These are phyloP conservation scores for Penaeus indicus DNA, from an alignment of 1,140 invertebrate genomes.

Conservation along the genomic window DNA sequence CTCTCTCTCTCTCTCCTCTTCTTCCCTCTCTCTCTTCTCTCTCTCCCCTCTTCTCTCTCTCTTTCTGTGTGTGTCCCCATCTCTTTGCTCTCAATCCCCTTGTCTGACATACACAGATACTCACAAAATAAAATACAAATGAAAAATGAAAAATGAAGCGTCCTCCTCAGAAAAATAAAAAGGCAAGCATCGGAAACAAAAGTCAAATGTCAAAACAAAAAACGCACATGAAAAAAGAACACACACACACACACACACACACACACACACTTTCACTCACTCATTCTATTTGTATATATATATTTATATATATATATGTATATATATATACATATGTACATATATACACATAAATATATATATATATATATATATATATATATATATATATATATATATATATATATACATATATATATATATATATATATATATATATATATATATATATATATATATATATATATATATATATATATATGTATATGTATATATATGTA, in stretches of 20 bases:
- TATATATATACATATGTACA: constrained; percentile 4
- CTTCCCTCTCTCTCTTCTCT: not conserved
- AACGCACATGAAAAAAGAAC: not conserved
- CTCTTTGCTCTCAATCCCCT: not conserved
- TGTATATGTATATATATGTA: constrained; percentile 4
- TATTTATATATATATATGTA: constrained; percentile 18
- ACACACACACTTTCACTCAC: not conserved
- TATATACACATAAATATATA: constrained; percentile 18
- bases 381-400: constrained; percentile 7
- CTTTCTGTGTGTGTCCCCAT: too few species aligned
- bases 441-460: not conserved
- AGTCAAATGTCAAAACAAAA: too few species aligned
- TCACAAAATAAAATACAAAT: too few species aligned
- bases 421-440: constrained; percentile 27
- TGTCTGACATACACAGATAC: not conserved
- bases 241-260: constrained; percentile 7
- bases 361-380: constrained; percentile 30
- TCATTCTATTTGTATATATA: constrained; percentile 4
- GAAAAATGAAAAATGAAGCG: too few species aligned
- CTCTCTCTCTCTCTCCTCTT: not conserved
- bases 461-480: constrained; percentile 31
- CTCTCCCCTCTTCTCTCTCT: too few species aligned
- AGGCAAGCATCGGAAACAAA: too few species aligned
- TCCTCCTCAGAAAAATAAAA: too few species aligned
- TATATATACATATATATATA: constrained; percentile 24